Evolutionary conservation across 1,140 invertebrate species (phyloP).

Genomic region (Euglossa dilemma): DNA sequence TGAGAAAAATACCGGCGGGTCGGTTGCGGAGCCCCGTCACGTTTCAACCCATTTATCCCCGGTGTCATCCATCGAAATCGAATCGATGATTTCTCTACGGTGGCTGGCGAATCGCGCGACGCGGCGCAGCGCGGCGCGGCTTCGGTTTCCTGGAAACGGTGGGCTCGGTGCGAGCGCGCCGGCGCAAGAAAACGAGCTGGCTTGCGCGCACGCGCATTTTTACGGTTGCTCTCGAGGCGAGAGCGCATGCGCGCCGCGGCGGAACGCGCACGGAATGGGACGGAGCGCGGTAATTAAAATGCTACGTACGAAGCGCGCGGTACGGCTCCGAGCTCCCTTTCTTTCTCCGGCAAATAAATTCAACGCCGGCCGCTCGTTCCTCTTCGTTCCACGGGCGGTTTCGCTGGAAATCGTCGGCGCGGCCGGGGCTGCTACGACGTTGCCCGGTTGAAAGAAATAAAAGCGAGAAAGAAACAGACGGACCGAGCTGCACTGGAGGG

Average conservation of each 20-base stretch:
- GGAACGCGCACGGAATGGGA: constrained; percentile 39
- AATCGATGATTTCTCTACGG: background rate
- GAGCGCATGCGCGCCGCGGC: constrained; percentile 16
- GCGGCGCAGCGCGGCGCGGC: background rate
- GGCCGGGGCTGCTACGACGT: constrained; percentile 4
- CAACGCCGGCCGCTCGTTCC: constrained; percentile 25
- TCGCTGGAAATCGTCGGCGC: constrained; percentile 42
- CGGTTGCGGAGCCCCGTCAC: too few species aligned
- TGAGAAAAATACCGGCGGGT: too few species aligned
- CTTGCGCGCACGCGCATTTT: constrained; percentile 32
- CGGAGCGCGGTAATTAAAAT: constrained; percentile 54
- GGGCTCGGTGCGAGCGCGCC: background rate
- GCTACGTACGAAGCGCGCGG: constrained; percentile 48
- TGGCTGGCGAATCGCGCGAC: background rate
- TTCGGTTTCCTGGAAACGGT: constrained; percentile 9
- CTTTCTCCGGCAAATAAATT: constrained; percentile 51
- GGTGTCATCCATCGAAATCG: background rate
- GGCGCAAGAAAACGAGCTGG: constrained; percentile 30
- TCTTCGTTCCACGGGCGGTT: constrained; percentile 40
- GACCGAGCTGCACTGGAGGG: too few species aligned
- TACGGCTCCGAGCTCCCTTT: constrained; percentile 38
- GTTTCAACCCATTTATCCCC: background rate
- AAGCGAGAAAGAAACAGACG: background rate
- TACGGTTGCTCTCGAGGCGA: constrained; percentile 20
- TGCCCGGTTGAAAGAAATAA: constrained; percentile 28